These are phyloP conservation scores for Lasioglossum vierecki DNA, from an alignment of 2,888 invertebrate species.

Conservation along the genomic window DNA sequence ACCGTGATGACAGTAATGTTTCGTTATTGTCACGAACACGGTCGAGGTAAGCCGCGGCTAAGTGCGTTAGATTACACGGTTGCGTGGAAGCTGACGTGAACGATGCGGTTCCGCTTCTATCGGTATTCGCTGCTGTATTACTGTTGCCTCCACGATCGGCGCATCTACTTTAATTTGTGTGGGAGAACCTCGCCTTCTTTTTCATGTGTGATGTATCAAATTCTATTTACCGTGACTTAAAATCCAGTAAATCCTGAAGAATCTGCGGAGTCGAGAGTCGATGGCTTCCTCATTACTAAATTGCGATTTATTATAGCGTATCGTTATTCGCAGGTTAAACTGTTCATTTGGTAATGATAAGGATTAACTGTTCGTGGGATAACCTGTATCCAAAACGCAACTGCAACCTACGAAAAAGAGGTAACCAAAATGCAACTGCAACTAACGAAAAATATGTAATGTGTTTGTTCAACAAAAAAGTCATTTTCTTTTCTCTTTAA, in stretches of 20 bases:
- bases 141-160: not conserved
- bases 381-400: not conserved
- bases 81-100: not conserved
- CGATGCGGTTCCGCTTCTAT: not conserved
- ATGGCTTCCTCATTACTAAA: not conserved
- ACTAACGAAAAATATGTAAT: no score
- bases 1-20: slow-evolving; percentile 28
- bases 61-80: slow-evolving; percentile 8
- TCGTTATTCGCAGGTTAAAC: not conserved
- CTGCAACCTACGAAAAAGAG: not conserved
- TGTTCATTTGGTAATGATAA: no score
- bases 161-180: slow-evolving; percentile 17
- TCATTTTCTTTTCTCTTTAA: not conserved
- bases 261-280: not conserved
- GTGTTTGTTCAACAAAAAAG: not conserved
- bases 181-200: not conserved
- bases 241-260: not conserved
- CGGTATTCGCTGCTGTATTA: not conserved
- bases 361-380: not conserved
- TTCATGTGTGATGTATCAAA: not conserved
- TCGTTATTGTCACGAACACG: slow-evolving; percentile 25
- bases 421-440: not conserved
- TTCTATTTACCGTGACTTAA: not conserved
- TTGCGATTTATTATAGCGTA: not conserved
- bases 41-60: not conserved